Evolutionary conservation across 2,797 vertebrate species (phyloP).

Genomic region (Gymnopithys bicolor): DNA sequence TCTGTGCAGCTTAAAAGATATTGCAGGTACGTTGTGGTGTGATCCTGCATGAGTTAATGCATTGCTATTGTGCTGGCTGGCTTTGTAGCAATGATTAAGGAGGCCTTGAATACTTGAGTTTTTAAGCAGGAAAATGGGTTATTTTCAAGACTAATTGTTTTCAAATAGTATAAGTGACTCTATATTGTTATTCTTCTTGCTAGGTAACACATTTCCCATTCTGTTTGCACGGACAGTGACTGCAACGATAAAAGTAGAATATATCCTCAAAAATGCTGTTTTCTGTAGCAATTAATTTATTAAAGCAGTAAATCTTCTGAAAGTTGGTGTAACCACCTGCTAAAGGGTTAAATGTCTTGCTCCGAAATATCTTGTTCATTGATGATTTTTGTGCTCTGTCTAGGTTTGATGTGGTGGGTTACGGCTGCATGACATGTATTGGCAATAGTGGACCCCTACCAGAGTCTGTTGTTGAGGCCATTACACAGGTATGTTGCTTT

Average conservation of each 20-base stretch:
- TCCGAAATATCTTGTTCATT: background rate
- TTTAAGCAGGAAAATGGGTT: background rate
- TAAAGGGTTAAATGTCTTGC: background rate
- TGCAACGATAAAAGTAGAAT: background rate
- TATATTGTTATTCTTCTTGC: background rate
- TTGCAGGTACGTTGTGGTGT: fast-evolving
- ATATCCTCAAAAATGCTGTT: background rate
- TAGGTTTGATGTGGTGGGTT: constrained; percentile 97
- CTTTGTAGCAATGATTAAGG: background rate
- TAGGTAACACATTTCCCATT: background rate
- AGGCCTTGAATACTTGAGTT: background rate
- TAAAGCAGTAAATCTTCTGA: background rate
- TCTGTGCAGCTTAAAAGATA: background rate
- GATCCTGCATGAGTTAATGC: background rate
- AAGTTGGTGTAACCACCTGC: background rate
- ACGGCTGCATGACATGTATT: constrained; percentile 99
- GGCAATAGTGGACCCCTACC: constrained; percentile 97
- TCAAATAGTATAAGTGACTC: background rate
- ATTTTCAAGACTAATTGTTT: background rate
- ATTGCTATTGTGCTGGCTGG: background rate
- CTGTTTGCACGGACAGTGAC: background rate
- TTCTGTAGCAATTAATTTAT: background rate
- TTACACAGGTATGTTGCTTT: constrained; percentile 85
- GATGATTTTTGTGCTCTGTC: background rate
- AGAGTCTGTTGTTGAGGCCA: constrained; percentile 91